Percentiles rank a stretch among this genome's conserved stretches.
phyloP scores from a whole-genome alignment of 2,888 invertebrate species.

The Athrips mouffetella region DNA sequence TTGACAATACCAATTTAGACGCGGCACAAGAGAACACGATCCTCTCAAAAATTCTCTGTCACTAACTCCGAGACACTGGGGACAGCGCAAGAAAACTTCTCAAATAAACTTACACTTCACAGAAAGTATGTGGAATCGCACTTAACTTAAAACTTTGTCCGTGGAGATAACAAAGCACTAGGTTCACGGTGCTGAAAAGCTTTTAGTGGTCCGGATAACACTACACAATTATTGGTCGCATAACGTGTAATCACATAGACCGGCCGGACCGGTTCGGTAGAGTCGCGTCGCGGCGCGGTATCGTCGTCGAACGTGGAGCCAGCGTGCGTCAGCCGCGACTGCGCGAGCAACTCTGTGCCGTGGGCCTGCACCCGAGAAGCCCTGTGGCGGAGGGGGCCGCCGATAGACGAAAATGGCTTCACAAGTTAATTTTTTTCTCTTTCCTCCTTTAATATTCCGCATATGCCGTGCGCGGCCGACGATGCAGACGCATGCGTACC shows the following conservation, averaged over 20 bases:
- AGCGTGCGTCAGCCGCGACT: slow-evolving; percentile 54
- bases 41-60: slow-evolving; percentile 39
- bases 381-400: slow-evolving; percentile 68
- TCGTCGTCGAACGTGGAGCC: slow-evolving; percentile 20
- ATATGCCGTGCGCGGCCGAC: slow-evolving; percentile 72
- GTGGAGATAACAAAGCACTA: slow-evolving; percentile 27
- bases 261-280: slow-evolving; percentile 45
- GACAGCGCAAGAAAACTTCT: slow-evolving; percentile 42
- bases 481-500: slow-evolving; percentile 74
- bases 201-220: slow-evolving; percentile 45
- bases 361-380: slow-evolving; percentile 43
- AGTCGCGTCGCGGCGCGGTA: slow-evolving; percentile 27
- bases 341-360: slow-evolving; percentile 64
- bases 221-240: slow-evolving; percentile 59
- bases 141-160: slow-evolving; percentile 29
- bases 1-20: slow-evolving; percentile 40
- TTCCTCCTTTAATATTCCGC: slow-evolving; percentile 79
- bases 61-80: slow-evolving; percentile 40
- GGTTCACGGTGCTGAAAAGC: slow-evolving; percentile 39
- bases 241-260: slow-evolving; percentile 53
- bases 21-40: slow-evolving; percentile 44
- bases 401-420: slow-evolving; percentile 78
- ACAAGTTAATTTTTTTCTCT: slow-evolving; percentile 79
- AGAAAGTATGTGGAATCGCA: slow-evolving; percentile 38
- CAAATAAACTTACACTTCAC: slow-evolving; percentile 59